A percentile compares a stretch with the other conserved stretches of the same genome.
Conservation (phyloP, 2,888 invertebrate genomes). For the Melipona beecheii region DNA sequence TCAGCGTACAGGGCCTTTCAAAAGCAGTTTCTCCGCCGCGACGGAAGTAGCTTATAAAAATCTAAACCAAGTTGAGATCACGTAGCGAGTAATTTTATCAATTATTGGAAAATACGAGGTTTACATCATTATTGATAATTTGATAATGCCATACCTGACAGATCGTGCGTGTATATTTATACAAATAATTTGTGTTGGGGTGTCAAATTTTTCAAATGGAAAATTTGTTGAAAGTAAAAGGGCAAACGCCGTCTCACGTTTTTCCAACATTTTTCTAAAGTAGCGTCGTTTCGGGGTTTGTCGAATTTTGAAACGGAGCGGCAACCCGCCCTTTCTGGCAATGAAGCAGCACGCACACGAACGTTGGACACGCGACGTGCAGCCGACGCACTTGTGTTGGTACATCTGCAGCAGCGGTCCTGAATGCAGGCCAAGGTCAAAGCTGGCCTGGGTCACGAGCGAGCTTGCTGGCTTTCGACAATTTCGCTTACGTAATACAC, state of each 20-base stretch:
- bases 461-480: slow-evolving; percentile 64
- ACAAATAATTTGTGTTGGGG: too few species aligned
- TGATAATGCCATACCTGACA: too few species aligned
- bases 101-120: too few species aligned
- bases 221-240: too few species aligned
- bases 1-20: slow-evolving; percentile 21
- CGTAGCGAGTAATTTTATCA: too few species aligned
- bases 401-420: slow-evolving; percentile 60
- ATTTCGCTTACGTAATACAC: slow-evolving; percentile 68
- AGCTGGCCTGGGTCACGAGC: slow-evolving; percentile 72
- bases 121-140: too few species aligned
- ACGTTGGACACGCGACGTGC: neutral
- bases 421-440: slow-evolving; percentile 76
- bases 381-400: slow-evolving; percentile 20
- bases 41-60: too few species aligned
- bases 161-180: too few species aligned
- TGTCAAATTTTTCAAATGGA: too few species aligned
- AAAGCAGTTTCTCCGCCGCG: neutral
- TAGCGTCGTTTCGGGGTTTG: neutral
- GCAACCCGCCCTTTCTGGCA: slow-evolving; percentile 32
- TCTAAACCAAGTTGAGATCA: too few species aligned
- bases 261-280: neutral
- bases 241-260: neutral
- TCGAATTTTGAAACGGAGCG: slow-evolving; percentile 3
- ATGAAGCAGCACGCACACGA: slow-evolving; percentile 8